A percentile compares a stretch with the other conserved stretches of the same genome.
These are phyloP conservation scores for Passer domesticus DNA, from an alignment of 2,113 vertebrate species.

Conservation along the genomic window DNA sequence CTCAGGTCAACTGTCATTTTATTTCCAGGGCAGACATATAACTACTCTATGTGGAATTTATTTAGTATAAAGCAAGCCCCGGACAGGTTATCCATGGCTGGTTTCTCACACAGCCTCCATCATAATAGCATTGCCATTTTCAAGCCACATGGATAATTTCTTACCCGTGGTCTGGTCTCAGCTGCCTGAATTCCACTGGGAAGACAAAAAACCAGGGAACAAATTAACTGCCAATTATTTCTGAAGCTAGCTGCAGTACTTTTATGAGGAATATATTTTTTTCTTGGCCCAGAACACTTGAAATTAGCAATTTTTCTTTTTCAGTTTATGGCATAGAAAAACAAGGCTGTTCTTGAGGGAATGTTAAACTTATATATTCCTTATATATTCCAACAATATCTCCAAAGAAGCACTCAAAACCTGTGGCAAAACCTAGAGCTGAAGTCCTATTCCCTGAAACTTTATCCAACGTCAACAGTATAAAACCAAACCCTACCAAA, in stretches of 20 bases:
- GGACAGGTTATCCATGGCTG: not conserved
- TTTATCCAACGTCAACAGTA: not conserved
- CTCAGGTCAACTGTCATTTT: conserved; percentile 39
- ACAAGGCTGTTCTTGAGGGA: not conserved
- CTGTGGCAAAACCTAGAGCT: not conserved
- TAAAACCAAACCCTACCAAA: not conserved
- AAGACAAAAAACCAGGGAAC: not conserved
- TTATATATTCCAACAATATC: not conserved
- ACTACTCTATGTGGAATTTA: not conserved
- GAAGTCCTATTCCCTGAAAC: not conserved
- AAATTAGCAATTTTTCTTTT: not conserved
- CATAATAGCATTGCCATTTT: not conserved
- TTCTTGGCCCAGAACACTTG: not conserved
- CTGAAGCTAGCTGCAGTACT: not conserved
- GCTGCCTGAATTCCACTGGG: not conserved
- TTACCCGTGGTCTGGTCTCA: not conserved
- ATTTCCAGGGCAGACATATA: conserved; percentile 15
- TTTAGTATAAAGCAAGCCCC: not conserved
- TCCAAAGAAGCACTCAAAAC: not conserved
- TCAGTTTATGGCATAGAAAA: not conserved
- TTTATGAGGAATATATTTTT: not conserved
- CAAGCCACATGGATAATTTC: not conserved
- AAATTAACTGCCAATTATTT: conserved; percentile 21
- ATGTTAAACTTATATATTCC: not conserved
- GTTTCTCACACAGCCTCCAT: not conserved